Evolutionary conservation across 2,888 invertebrate species (phyloP), one percentile per base, ranked within the genome.

Genomic region (Himalopsyche kuldschensis): DNA sequence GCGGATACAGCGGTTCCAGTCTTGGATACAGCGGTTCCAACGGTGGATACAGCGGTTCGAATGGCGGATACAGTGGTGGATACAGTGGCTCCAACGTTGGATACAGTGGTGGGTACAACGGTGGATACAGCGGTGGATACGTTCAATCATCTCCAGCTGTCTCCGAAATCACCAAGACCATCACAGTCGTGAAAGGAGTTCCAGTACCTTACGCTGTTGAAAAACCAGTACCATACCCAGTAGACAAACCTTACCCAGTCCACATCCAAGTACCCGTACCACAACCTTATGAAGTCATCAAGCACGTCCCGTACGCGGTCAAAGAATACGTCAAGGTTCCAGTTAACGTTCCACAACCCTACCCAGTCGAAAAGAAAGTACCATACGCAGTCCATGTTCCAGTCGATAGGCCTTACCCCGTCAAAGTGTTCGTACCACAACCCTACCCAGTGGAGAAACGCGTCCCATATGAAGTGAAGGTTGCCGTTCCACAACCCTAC

Each of bases 121-220:
- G 75, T 77, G 87, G 87, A n/a, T 87, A 87, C 78, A 30, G 76
- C 31, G 85, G 79, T 15, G 82, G 88, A 82, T 87, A 89, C 80
- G 88, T 89, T 27, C 90, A 92, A 76, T 91, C 90, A 27, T 90
- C 89, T 55, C 91, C 90, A 88, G 90, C 91, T 84, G 91, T 93
- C 84, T 90, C 93, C 88, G 93, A 94, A 87, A 89, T 92, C 27
- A 93, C 94, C 88, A 95, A 95, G 88, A 94, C 94, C 75, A 89
- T 95, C 86, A 95, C 96, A 15, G 93, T 96, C 32, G 93, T 95
- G 87, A 95, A 95, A 90, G 95, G 94, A 86, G 93, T 95, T 78
- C 93, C 95, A 47, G 93, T 93, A 75, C 95, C 95, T 75, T 95
- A 95, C 88, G 95, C 94, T 81, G 96, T 96, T 82, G 95, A 95